These are phyloP conservation scores for Syndactyla subalaris DNA, from an alignment of 2,797 vertebrate genomes.

Conservation along the genomic window DNA sequence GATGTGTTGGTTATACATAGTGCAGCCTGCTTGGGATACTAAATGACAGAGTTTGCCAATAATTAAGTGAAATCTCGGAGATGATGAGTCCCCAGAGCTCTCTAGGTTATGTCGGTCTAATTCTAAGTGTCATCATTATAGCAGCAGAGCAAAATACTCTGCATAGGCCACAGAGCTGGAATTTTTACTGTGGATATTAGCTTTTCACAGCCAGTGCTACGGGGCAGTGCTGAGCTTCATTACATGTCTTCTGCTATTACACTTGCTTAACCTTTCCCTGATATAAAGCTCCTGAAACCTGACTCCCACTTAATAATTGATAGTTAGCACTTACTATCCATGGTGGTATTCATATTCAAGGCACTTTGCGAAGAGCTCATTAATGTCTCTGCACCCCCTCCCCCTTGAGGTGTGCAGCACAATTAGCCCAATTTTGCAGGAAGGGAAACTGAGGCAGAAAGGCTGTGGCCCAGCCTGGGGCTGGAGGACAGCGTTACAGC, in stretches of 20 bases:
- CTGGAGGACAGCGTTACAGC: background rate
- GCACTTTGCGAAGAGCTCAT: slow-evolving; percentile 31
- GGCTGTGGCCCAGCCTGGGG: background rate
- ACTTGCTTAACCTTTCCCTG: slow-evolving; percentile 50
- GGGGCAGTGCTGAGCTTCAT: slow-evolving; percentile 37
- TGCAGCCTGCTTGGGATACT: slow-evolving; percentile 64
- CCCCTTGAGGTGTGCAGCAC: background rate
- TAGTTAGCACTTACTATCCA: slow-evolving; percentile 30
- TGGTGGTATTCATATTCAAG: slow-evolving; percentile 32
- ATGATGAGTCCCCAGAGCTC: slow-evolving; percentile 71
- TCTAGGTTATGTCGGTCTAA: slow-evolving; percentile 64
- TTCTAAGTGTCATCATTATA: slow-evolving; percentile 73
- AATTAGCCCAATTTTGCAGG: background rate
- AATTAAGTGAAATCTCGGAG: slow-evolving; percentile 74
- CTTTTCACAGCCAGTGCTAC: slow-evolving; percentile 26
- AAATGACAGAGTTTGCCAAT: slow-evolving; percentile 75
- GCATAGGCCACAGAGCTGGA: slow-evolving; percentile 43
- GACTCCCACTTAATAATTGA: slow-evolving; percentile 61
- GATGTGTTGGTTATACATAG: slow-evolving; percentile 72
- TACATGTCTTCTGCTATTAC: slow-evolving; percentile 20
- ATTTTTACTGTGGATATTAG: slow-evolving; percentile 46
- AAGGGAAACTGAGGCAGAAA: slow-evolving; percentile 39
- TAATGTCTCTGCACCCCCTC: background rate
- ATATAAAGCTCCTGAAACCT: slow-evolving; percentile 57
- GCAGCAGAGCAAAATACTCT: slow-evolving; percentile 59